A percentile compares a stretch with the other conserved stretches of the same genome.
Conservation (phyloP, 2,888 invertebrate species). For the Boloria selene region DNA sequence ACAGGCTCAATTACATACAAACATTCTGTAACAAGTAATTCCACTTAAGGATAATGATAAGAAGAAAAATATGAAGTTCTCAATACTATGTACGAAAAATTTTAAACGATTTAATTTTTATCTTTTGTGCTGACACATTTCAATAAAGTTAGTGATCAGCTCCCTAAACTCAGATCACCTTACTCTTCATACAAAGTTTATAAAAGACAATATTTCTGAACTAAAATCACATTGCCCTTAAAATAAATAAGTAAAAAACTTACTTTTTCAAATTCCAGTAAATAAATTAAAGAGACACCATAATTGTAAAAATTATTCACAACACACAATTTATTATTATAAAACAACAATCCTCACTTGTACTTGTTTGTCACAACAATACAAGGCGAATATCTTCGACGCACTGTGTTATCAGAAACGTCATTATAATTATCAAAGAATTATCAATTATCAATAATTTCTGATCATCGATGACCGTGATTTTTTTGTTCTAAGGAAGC, state of each 20-base stretch:
- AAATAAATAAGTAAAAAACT: conserved; percentile 1
- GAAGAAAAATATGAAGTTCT: no score
- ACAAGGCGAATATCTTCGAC: conserved; percentile 38
- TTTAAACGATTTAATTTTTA: no score
- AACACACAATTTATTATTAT: conserved; percentile 21
- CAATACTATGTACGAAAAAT: no score
- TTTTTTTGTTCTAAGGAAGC: conserved; percentile 46
- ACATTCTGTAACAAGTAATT: no score
- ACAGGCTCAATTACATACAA: no score
- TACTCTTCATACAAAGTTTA: background rate
- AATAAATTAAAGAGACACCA: conserved; percentile 13
- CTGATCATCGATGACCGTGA: conserved; percentile 46
- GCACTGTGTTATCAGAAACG: conserved; percentile 42
- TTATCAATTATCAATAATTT: conserved; percentile 43
- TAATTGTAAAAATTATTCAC: conserved; percentile 13
- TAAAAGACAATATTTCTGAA: background rate
- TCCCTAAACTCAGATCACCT: no score
- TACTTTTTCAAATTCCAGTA: conserved; percentile 1
- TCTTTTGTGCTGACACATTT: no score
- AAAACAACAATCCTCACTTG: conserved; percentile 29
- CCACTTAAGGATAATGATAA: no score
- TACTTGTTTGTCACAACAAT: conserved; percentile 36
- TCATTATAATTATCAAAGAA: conserved; percentile 45
- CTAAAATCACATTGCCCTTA: background rate
- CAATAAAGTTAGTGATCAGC: no score